Evolutionary conservation across 2,113 vertebrate species (phyloP).

Genomic region (Phylloscopus trochilus): DNA sequence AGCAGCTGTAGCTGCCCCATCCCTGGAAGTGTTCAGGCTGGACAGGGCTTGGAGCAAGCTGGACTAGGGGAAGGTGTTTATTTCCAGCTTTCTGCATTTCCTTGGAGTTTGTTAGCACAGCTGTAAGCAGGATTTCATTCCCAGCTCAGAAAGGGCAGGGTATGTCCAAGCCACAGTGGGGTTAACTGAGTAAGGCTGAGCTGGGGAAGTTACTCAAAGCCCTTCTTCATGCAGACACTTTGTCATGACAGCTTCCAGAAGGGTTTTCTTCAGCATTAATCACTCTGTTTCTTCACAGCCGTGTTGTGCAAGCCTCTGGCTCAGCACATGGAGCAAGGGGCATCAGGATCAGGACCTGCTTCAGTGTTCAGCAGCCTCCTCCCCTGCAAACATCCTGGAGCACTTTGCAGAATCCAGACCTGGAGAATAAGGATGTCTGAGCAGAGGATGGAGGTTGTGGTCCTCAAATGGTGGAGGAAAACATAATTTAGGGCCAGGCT

Average conservation of each 20-base stretch:
- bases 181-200: not conserved
- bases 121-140: not conserved
- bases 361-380: not conserved
- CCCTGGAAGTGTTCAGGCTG: not conserved
- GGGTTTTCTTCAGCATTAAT: not conserved
- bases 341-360: not conserved
- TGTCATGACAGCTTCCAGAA: not conserved
- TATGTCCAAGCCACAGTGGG: not conserved
- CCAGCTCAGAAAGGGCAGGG: not conserved
- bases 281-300: rapidly evolving
- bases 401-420: not conserved
- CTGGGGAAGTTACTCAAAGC: not conserved
- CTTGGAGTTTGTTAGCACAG: not conserved
- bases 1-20: not conserved
- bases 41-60: not conserved
- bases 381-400: rapidly evolving
- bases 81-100: not conserved
- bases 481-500: not conserved
- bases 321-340: not conserved
- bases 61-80: not conserved
- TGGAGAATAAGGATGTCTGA: not conserved
- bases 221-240: not conserved
- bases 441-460: not conserved
- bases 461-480: not conserved
- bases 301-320: not conserved